Percentiles rank a stretch among this genome's conserved stretches.
phyloP scores from a whole-genome alignment of 2,113 vertebrate genomes.

The Paraplagusia blochii region DNA sequence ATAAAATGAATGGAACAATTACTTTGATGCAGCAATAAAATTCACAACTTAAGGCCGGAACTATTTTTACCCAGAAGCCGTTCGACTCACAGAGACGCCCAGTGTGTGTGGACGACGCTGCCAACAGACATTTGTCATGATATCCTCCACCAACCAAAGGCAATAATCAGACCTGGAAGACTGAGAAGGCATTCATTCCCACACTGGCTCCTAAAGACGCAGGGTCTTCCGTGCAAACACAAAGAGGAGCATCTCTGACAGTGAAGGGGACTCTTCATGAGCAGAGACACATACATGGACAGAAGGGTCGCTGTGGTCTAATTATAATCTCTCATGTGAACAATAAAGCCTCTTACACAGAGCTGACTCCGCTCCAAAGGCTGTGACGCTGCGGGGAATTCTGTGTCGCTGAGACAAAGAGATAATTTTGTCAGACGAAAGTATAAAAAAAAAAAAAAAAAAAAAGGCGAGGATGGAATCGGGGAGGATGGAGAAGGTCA shows the following conservation, averaged over 20 bases:
- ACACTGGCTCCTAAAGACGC: neutral
- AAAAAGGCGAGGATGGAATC: constrained; percentile 29
- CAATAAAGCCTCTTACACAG: constrained; percentile 61
- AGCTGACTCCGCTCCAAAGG: constrained; percentile 32
- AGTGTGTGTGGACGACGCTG: neutral
- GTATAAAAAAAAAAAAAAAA: constrained; percentile 9
- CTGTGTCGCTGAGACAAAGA: constrained; percentile 66
- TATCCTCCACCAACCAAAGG: constrained; percentile 16
- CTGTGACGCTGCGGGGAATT: constrained; percentile 51
- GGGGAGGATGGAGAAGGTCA: constrained; percentile 32
- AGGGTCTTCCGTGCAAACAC: constrained; percentile 14
- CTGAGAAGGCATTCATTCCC: constrained; percentile 23
- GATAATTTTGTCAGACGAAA: constrained; percentile 54
- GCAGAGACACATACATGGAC: constrained; percentile 32
- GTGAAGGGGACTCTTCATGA: constrained; percentile 31
- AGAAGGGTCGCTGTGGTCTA: constrained; percentile 63
- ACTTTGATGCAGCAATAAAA: neutral
- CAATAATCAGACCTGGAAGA: constrained; percentile 16
- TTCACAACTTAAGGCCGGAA: neutral
- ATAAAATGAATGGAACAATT: neutral
- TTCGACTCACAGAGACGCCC: constrained; percentile 1
- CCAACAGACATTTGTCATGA: constrained; percentile 2
- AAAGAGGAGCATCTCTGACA: constrained; percentile 24
- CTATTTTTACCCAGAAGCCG: constrained; percentile 5
- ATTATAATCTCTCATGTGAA: constrained; percentile 53